These are phyloP conservation scores for Metaphire vulgaris DNA, from an alignment of 1,140 invertebrate genomes.

Conservation along the genomic window DNA sequence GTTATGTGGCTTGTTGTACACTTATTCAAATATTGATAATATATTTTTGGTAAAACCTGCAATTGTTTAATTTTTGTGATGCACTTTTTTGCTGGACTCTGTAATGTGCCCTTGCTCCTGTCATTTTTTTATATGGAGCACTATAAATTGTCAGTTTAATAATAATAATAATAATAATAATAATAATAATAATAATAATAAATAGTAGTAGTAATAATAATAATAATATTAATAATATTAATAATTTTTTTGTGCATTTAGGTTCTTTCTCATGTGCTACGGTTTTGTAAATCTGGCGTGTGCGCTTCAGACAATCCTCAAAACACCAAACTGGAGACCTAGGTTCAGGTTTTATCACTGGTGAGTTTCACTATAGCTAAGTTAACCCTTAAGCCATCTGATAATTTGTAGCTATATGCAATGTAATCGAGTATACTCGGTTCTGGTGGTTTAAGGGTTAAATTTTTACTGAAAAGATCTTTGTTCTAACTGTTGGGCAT, in stretches of 20 bases:
- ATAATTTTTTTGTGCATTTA: constrained; percentile 34
- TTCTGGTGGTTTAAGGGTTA: neutral
- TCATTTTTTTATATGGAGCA: no score
- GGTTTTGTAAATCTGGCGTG: constrained; percentile 98
- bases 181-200: neutral
- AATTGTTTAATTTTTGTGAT: constrained; percentile 5
- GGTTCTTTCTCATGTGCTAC: constrained; percentile 99
- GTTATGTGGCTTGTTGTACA: no score
- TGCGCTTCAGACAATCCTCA: constrained; percentile 83
- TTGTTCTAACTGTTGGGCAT: neutral
- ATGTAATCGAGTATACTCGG: no score
- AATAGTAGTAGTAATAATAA: neutral
- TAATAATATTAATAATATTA: neutral
- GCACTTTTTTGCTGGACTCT: no score
- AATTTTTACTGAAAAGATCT: neutral
- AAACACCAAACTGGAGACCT: constrained; percentile 96
- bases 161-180: neutral
- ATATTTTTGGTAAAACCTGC: no score
- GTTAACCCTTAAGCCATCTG: neutral
- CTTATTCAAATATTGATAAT: no score
- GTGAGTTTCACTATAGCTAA: constrained; percentile 55
- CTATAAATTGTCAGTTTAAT: no score
- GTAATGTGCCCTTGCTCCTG: no score
- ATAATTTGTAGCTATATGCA: no score
- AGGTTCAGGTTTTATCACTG: constrained; percentile 98